A percentile compares a stretch with the other conserved stretches of the same genome.
Evolutionary conservation across 1,140 invertebrate species (phyloP).

Genomic region (Fopius arisanus): DNA sequence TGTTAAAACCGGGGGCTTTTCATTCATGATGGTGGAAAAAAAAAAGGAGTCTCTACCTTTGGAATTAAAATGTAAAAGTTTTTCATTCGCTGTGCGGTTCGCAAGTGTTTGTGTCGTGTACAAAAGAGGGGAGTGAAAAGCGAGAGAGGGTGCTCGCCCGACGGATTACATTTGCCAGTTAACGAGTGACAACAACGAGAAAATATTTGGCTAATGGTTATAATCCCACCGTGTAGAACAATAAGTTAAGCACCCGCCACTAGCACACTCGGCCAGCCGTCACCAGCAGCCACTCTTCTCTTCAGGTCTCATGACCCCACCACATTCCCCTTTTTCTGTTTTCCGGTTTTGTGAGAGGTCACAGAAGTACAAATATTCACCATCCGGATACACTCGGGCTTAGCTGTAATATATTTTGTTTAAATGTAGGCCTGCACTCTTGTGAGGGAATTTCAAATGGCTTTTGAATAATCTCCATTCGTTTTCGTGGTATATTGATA

Average conservation of each 20-base stretch:
- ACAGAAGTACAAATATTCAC: constrained; percentile 35
- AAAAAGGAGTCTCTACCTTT: too few relatives aligned
- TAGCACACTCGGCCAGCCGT: constrained; percentile 51
- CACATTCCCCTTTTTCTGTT: neutral
- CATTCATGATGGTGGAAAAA: too few relatives aligned
- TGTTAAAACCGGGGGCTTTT: too few relatives aligned
- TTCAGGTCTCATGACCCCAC: constrained; percentile 16
- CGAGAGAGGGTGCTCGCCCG: constrained; percentile 32
- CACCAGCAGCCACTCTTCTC: constrained; percentile 46
- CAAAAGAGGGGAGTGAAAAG: constrained; percentile 42
- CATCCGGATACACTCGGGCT: neutral
- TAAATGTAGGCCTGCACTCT: neutral
- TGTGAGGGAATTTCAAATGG: too few relatives aligned
- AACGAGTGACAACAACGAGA: constrained; percentile 51
- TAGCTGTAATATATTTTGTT: neutral
- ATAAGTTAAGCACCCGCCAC: constrained; percentile 57
- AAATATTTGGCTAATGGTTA: constrained; percentile 58
- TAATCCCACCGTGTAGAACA: constrained; percentile 55
- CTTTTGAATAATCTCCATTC: too few relatives aligned
- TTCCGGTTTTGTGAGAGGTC: neutral
- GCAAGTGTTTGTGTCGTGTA: constrained; percentile 25
- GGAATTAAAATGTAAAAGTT: constrained; percentile 10
- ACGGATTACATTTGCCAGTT: constrained; percentile 50
- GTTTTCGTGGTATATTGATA: neutral
- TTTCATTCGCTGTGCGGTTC: neutral